These are phyloP conservation scores for Megaceryle alcyon DNA, from an alignment of 2,797 vertebrate species.

Conservation along the genomic window DNA sequence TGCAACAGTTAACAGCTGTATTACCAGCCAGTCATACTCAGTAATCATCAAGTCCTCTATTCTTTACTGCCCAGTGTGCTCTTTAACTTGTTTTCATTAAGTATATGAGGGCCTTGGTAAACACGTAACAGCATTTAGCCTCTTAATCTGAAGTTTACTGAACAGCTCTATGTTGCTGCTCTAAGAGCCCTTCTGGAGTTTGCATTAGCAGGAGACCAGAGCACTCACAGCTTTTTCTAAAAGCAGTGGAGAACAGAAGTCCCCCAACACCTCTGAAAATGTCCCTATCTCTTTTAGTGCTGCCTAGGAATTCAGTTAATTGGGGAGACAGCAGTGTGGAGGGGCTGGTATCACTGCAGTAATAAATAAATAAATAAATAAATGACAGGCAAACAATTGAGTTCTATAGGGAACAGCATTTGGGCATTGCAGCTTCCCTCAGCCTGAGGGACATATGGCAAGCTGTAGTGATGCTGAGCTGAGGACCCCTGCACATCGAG, in stretches of 20 bases:
- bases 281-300: neutral
- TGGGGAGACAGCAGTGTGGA: neutral
- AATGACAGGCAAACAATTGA: neutral
- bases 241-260: neutral
- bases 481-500: rapidly evolving
- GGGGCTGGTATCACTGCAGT: neutral
- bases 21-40: neutral
- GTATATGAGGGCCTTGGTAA: neutral
- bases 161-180: neutral
- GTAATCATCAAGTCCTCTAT: neutral
- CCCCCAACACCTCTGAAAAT: neutral
- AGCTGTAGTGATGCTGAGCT: rapidly evolving
- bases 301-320: neutral
- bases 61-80: neutral
- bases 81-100: neutral
- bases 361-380: neutral
- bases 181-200: neutral
- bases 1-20: constrained; percentile 38
- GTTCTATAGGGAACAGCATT: neutral
- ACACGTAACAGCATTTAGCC: neutral
- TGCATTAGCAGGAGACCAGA: neutral
- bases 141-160: neutral
- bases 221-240: neutral
- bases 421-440: neutral
- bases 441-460: neutral